Conservation (phyloP, 1,140 invertebrate genomes). For the Pachypsylla venusta region DNA sequence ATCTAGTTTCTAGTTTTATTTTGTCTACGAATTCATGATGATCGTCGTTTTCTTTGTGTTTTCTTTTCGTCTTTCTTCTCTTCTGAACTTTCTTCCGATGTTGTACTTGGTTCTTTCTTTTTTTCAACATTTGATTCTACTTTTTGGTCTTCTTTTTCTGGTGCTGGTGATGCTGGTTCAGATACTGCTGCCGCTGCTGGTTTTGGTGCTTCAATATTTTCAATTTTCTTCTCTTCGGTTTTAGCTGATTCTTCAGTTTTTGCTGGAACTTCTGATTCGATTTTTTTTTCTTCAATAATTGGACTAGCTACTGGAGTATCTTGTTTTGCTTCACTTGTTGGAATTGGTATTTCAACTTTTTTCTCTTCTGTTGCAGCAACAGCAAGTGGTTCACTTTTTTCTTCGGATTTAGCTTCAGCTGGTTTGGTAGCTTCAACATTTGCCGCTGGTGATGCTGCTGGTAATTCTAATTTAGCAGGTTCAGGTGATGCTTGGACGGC, state of each 20-base stretch:
- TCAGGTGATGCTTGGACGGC: neutral
- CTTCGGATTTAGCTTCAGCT: neutral
- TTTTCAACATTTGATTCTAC: neutral
- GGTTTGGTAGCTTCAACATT: neutral
- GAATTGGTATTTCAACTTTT: no score
- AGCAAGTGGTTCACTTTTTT: neutral
- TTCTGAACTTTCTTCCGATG: neutral
- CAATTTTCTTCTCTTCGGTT: neutral
- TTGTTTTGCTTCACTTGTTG: neutral
- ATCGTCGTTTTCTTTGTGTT: no score
- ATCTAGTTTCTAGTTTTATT: no score
- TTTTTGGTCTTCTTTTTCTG: slow-evolving; percentile 2
- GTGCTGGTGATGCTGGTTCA: neutral
- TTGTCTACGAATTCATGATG: no score
- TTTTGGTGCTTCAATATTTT: neutral
- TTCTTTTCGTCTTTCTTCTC: neutral
- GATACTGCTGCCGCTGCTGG: neutral
- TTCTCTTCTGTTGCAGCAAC: slow-evolving; percentile 1
- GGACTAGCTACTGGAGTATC: neutral
- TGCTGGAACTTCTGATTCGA: neutral
- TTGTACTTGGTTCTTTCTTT: no score
- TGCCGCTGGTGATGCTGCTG: neutral
- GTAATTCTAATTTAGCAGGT: neutral
- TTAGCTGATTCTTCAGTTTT: neutral
- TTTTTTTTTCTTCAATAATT: slow-evolving; percentile 1